phyloP scores from a whole-genome alignment of 1,140 invertebrate species.

The Euglossa dilemma region DNA sequence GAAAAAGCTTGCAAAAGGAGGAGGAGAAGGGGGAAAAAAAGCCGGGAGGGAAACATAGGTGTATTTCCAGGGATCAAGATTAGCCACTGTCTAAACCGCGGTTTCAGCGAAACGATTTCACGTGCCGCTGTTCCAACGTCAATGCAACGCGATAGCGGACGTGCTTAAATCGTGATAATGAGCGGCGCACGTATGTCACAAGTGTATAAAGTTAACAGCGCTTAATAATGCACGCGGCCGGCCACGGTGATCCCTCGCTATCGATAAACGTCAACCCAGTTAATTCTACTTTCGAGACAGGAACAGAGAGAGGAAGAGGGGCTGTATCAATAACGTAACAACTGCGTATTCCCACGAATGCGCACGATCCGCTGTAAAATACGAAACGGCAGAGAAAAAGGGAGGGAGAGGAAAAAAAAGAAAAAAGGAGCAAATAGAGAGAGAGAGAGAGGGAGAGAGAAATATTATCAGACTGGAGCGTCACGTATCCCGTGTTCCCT shows the following conservation, averaged over 20 bases:
- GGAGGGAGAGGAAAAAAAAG: no score
- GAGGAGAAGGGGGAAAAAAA: not conserved
- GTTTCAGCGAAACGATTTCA: constrained; percentile 47
- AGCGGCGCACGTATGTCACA: constrained; percentile 55
- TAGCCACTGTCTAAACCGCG: constrained; percentile 58
- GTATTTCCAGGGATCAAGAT: constrained; percentile 62
- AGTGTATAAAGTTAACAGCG: constrained; percentile 67
- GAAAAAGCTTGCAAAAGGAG: not conserved
- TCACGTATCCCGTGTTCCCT: constrained; percentile 12
- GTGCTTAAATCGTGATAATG: constrained; percentile 67
- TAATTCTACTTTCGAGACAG: constrained; percentile 59
- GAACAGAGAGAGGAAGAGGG: not conserved
- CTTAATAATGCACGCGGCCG: constrained; percentile 59
- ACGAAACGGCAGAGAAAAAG: not conserved
- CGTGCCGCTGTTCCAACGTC: constrained; percentile 45
- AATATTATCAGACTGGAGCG: constrained; percentile 33
- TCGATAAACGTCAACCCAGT: constrained; percentile 63
- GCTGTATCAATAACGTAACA: constrained; percentile 67
- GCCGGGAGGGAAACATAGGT: constrained; percentile 12
- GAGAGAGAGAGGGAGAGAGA: not conserved
- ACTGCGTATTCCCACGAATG: constrained; percentile 62
- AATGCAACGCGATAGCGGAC: constrained; percentile 49
- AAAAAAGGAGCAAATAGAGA: not conserved
- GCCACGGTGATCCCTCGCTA: constrained; percentile 44
- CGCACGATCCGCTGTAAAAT: constrained; percentile 11